These are phyloP conservation scores for Bombus difficillimus DNA, from an alignment of 1,140 invertebrate species.

Conservation along the genomic window DNA sequence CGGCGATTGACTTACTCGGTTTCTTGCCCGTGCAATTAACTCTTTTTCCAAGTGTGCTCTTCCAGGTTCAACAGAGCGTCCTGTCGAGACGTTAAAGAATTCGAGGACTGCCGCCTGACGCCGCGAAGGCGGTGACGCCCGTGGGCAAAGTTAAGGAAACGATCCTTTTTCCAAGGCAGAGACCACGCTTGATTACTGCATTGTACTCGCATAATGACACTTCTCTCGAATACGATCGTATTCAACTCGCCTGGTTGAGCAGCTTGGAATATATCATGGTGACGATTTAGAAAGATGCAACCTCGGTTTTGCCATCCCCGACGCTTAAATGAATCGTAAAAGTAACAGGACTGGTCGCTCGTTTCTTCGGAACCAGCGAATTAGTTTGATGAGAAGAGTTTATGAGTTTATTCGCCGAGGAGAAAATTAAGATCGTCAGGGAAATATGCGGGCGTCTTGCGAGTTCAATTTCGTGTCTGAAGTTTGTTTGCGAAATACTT, in stretches of 20 bases:
- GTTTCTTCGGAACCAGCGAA: not conserved
- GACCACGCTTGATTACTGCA: conserved; percentile 63
- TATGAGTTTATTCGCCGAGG: not conserved
- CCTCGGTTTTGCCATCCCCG: too few relatives aligned
- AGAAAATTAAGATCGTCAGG: not conserved
- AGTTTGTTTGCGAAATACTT: not conserved
- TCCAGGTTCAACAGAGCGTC: conserved; percentile 38
- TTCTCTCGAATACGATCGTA: conserved; percentile 36
- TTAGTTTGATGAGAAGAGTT: not conserved
- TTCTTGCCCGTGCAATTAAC: conserved; percentile 15
- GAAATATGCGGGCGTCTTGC: not conserved
- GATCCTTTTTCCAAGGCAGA: conserved; percentile 43
- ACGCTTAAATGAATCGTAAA: conserved; percentile 27
- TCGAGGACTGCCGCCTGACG: not conserved
- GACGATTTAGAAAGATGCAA: conserved; percentile 24
- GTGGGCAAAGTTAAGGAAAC: conserved; percentile 24
- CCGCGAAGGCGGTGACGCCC: not conserved
- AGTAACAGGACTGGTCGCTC: not conserved
- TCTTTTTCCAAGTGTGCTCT: not conserved
- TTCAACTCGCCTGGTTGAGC: conserved; percentile 10
- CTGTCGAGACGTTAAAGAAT: conserved; percentile 17
- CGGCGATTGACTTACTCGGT: not conserved
- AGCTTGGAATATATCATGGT: not conserved
- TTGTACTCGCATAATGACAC: conserved; percentile 57
- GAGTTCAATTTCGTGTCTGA: not conserved